Evolutionary conservation across 2,113 vertebrate species (phyloP).

Genomic region (Oryzias celebensis): DNA sequence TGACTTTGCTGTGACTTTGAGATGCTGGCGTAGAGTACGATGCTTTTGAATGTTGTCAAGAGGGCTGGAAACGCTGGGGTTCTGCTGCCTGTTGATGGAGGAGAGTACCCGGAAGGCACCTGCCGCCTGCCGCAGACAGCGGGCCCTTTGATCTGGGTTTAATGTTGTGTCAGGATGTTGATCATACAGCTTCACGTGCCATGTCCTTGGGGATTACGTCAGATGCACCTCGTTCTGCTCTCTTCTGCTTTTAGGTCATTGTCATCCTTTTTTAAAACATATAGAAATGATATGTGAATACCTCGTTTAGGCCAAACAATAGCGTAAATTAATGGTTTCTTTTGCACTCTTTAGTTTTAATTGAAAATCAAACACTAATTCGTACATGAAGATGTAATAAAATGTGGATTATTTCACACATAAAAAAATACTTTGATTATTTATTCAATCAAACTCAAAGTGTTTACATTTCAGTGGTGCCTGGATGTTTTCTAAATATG

Average conservation of each 20-base stretch:
- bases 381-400: too few species aligned
- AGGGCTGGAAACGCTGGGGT: conserved; percentile 26
- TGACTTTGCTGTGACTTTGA: conserved; percentile 76
- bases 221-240: conserved; percentile 58
- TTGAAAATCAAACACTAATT: too few species aligned
- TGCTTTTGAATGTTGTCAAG: conserved; percentile 51
- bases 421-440: too few species aligned
- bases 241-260: conserved; percentile 42
- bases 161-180: conserved; percentile 64
- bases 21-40: conserved; percentile 29
- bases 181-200: conserved; percentile 44
- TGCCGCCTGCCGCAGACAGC: conserved; percentile 53
- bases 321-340: too few species aligned
- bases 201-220: conserved; percentile 64
- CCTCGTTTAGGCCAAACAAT: too few species aligned
- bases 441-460: too few species aligned
- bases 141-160: conserved; percentile 73
- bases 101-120: conserved; percentile 47
- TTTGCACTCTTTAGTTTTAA: too few species aligned
- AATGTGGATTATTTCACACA: too few species aligned
- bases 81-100: conserved; percentile 50
- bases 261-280: conserved; percentile 2
- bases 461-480: too few species aligned
- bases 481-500: too few species aligned
- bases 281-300: too few species aligned